Evolutionary conservation across 2,113 vertebrate species (phyloP), one percentile per base, ranked within the genome.

Genomic region (Leptobrachium ailaonicum): DNA sequence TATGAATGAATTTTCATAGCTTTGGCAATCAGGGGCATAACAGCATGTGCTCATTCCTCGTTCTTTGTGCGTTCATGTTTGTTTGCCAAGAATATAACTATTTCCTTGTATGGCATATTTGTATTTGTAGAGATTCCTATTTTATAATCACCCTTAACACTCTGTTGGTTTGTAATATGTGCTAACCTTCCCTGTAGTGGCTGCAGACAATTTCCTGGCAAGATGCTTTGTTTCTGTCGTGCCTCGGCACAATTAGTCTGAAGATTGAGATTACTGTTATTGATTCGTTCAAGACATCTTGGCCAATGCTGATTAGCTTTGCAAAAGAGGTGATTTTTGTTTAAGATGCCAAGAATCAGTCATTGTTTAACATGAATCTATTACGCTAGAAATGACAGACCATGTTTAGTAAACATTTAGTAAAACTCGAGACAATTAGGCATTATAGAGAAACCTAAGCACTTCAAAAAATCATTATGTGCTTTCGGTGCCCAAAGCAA

Each of bases 71-170:
- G 42, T 80, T 74, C 6, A 9, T 58, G 6, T 6, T 68, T n/a
- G 63, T 42, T 32, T 80, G 78, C 77, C 77, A 73, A 32, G 50
- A 50, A 71, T 6, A 54, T 32, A 63, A 14, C 56, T 42, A 72
- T 73, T 66, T 42, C 77, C 78, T 56, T 80, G 11, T 80, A 74
- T 41, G 71, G 78, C 50, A 74, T 67, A 14, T 44, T 80, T 45
- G 45, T 74, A 66, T 68, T 72, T 63, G 60, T 66, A 58, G 20
- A 80, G 20, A 74, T 74, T 60, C 77, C 71, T 66, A 64, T 41
- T n/a, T 68, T 56, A 71, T n/a, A 63, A 41, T 78, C 10, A 71
- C 71, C 42, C 56, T 11, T 67, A 47, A 40, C 45, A 41, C 68
- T 41, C 76, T 78, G 54, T n/a, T 71, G 41, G 32, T 78, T 78